Percentiles rank a stretch among this genome's conserved stretches.
Conservation (phyloP, 2,797 vertebrate species). For the Halcyon badia region DNA sequence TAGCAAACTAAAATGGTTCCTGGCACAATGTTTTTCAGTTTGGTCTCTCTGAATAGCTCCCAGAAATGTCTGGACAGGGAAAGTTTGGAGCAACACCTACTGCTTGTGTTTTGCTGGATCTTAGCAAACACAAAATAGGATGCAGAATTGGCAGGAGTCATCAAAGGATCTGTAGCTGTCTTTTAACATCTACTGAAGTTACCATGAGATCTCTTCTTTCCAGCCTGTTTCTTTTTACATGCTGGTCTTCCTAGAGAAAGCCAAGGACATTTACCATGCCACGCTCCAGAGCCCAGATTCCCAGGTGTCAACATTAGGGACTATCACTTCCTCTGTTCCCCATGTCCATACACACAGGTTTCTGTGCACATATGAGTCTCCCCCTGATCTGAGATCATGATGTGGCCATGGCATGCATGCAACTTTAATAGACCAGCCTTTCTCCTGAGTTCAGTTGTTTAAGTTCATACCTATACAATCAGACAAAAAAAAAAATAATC, state of each 20-base stretch:
- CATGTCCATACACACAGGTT: rapidly evolving
- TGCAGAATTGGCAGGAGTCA: neutral
- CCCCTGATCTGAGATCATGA: neutral
- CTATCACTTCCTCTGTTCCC: rapidly evolving
- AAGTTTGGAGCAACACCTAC: neutral
- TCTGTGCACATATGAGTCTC: neutral
- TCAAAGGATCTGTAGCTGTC: neutral
- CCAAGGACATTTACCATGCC: neutral
- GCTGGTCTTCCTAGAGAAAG: neutral
- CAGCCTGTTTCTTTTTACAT: neutral
- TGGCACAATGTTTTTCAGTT: neutral
- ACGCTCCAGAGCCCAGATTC: neutral
- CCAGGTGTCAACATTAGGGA: neutral
- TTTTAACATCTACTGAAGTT: neutral
- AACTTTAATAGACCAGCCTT: neutral
- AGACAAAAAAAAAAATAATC: neutral
- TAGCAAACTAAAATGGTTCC: neutral
- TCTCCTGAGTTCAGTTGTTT: conserved; percentile 28
- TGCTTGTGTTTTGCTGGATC: neutral
- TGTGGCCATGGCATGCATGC: neutral
- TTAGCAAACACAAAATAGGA: conserved; percentile 16
- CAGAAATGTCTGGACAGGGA: conserved; percentile 21
- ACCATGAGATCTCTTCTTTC: neutral
- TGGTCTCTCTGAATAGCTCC: conserved; percentile 18
- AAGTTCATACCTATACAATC: conserved; percentile 9